Base-by-base conservation (phyloP, 2,113 vertebrate genomes). In the Vidua macroura region DNA sequence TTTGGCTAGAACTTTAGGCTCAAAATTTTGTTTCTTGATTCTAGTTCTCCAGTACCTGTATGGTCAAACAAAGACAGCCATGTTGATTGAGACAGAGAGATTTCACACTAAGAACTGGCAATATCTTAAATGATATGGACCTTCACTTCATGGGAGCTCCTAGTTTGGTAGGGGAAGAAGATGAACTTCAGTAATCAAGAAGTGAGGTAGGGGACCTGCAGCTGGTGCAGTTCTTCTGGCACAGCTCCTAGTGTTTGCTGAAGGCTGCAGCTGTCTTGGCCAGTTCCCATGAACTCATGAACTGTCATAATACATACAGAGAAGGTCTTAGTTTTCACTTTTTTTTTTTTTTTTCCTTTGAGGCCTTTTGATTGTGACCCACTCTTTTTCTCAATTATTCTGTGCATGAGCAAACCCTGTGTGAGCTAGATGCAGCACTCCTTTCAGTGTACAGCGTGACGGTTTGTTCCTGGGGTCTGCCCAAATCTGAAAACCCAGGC, bases 221-320 rank as follows among this genome's bases (percentile, higher is more conserved):
- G 93, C 94, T 95, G 94, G 90, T 80, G 25, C 84, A 64, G 46
- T 59, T 92, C 88, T 81, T 75, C 86, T 95, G 92, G 68, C 94
- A 78, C 37, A 69, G 66, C 64, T 94, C 63, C 67, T 86, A 30
- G 70, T 64, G 53, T 85, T 94, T 92, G 69, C 73, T 83, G 41
- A 86, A 82, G 79, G 55, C 74, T 90, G 87, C 95, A 96, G 93
- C 96, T 96, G 95, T 79, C 94, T 77, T 77, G 76, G 49, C 87
- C 39, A 87, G 92, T 96, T 96, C 96, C 95, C 96, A 96, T 96
- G 94, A 95, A 95, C 96, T 93, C 90, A 60, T 97, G 96, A 95
- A 94, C 95, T 96, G 87, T 92, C 82, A 89, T 95, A 93, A 74
- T 91, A 91, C 87, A 91, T 88, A 91, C 86, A 91, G 91, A 91